Evolutionary conservation across 2,113 vertebrate genomes (phyloP).

Genomic region (Haemorhous mexicanus): DNA sequence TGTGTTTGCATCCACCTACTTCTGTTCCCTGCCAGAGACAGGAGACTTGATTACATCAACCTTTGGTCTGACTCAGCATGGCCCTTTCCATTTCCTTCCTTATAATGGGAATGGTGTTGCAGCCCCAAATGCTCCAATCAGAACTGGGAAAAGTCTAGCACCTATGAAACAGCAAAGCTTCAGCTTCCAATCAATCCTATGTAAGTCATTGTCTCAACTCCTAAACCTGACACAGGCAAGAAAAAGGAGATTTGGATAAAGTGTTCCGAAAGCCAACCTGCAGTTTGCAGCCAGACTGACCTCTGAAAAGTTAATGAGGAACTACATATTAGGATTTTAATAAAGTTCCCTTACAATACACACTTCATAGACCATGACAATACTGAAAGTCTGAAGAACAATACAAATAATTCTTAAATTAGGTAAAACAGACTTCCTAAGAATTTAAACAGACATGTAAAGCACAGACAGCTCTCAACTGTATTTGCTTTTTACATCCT

Average conservation of each 20-base stretch:
- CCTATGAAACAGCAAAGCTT: not conserved
- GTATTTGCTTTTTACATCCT: not conserved
- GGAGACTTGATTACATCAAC: not conserved
- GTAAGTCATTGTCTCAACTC: not conserved
- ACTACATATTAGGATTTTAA: not conserved
- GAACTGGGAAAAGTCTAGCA: not conserved
- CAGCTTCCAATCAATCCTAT: not conserved
- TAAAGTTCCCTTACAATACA: not conserved
- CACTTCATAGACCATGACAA: not conserved
- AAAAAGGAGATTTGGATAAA: not conserved
- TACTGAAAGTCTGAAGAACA: not conserved
- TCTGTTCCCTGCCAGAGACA: not conserved
- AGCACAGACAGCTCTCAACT: not conserved
- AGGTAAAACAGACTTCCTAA: not conserved
- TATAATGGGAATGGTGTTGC: not conserved
- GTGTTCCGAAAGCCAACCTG: not conserved
- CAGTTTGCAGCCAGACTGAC: not conserved
- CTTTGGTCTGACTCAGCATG: not conserved
- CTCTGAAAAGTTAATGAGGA: not conserved
- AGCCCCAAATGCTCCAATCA: not conserved
- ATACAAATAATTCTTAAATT: not conserved
- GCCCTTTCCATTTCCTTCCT: not conserved
- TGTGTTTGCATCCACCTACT: conserved; percentile 7
- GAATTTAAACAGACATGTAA: not conserved
- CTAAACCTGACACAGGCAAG: not conserved